phyloP scores from a whole-genome alignment of 2,113 vertebrate species.

The Columba janthina region DNA sequence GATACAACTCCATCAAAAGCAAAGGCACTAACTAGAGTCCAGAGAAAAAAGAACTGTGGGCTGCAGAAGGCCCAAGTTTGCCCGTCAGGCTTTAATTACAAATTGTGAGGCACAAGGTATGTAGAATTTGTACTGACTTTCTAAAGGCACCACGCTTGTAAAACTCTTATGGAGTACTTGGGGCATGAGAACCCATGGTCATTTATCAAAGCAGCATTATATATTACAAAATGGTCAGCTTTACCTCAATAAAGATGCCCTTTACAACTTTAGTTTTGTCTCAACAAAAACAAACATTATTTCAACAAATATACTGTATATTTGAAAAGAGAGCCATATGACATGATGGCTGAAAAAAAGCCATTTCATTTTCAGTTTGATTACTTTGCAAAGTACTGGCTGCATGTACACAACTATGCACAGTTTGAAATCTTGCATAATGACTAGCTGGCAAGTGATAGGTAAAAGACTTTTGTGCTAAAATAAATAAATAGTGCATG shows the following conservation, averaged over 20 bases:
- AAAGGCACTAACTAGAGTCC: neutral
- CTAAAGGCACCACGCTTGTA: neutral
- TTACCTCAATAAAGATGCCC: neutral
- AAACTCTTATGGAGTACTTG: neutral
- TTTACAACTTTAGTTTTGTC: neutral
- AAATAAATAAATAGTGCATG: neutral
- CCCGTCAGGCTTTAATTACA: neutral
- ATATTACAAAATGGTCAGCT: neutral
- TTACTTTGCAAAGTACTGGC: neutral
- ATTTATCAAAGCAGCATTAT: neutral
- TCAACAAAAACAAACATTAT: neutral
- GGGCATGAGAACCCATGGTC: neutral
- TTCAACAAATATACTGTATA: neutral
- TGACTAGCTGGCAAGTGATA: neutral
- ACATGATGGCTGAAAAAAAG: neutral
- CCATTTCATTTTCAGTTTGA: neutral
- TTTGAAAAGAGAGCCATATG: neutral
- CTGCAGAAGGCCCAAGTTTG: neutral
- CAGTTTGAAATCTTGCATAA: neutral
- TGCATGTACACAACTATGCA: neutral
- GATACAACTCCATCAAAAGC: neutral
- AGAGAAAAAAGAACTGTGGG: neutral
- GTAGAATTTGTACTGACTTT: neutral
- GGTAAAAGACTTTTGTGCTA: neutral
- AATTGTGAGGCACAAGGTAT: neutral